Base-by-base conservation (phyloP, 2,888 invertebrate species). In the Eubasilissa splendida region DNA sequence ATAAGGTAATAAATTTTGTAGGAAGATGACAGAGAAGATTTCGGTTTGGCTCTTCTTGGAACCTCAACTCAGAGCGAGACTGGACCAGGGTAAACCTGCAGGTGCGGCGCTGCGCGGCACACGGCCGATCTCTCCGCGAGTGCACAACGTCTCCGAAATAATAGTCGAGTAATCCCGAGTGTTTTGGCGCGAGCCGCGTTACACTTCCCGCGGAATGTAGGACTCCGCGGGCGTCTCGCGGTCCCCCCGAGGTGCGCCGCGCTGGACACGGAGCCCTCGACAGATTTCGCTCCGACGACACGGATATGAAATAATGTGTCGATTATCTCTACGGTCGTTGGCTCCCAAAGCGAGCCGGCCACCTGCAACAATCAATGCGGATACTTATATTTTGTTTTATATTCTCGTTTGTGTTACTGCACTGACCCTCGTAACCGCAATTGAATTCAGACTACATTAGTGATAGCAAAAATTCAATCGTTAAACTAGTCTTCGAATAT, bases 191-290 rank as follows among this genome's bases (percentile, higher is more conserved):
- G 54, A 14, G 14, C 73, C 56, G 31, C 73, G 73, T n/a, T 52
- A 76, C 65, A 52, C 76, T 76, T 76, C 11, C 42, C n/a, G 11
- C 54, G 11, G 68, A 56, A 77, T 66, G 42, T 68, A 7, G 77
- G 68, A 66, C 77, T 68, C 74, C 33, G 58, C 50, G 60, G 22
- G 12, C 60, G 12, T 31, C 22, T 22, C 22, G 22, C 22, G 22
- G 22, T 22, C 22, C 22, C 22, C 22, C 22, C 22, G 22, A 22
- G 22, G 22, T 22, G 22, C 22, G 22, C 22, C 22, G 58, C 58
- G n/a, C 12, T 10, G n/a, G 58, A n/a, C 22, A 22, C 22, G 22
- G 58, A 58, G 58, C 12, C 12, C 58, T 11, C 58, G n/a, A n/a
- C 58, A 58, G 12, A n/a, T 58, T 11, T 58, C n/a, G n/a, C n/a